These are phyloP conservation scores for Procavia capensis DNA, from an alignment of 2,113 vertebrate genomes.

Conservation along the genomic window DNA sequence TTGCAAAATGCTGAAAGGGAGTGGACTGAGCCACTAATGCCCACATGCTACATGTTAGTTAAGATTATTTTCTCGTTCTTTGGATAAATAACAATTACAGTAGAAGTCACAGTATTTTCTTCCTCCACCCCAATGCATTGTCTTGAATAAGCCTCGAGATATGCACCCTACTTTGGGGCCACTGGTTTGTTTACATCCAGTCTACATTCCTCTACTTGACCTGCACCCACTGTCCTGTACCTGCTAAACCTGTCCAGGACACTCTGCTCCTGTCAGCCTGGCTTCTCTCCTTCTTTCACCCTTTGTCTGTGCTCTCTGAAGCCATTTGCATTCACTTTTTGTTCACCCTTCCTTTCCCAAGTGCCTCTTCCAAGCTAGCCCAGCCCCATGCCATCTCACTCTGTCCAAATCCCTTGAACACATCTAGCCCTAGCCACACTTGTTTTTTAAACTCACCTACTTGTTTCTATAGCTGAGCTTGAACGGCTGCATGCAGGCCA, in stretches of 20 bases:
- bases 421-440: not conserved
- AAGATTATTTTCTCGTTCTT: constrained; percentile 32
- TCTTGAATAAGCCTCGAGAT: not conserved
- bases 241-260: not conserved
- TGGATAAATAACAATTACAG: not conserved
- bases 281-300: not conserved
- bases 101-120: not conserved
- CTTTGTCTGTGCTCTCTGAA: not conserved
- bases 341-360: not conserved
- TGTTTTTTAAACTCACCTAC: not conserved
- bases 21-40: not conserved
- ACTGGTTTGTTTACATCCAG: not conserved
- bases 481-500: constrained; percentile 19
- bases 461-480: constrained; percentile 10
- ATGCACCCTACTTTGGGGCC: not conserved
- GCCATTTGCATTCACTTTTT: not conserved
- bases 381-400: constrained; percentile 9
- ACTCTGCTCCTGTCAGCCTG: not conserved
- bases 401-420: not conserved
- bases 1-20: constrained; percentile 35
- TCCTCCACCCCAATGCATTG: not conserved
- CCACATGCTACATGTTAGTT: not conserved
- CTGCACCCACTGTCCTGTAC: not conserved
- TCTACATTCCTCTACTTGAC: not conserved
- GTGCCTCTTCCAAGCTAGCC: not conserved